A percentile compares a stretch with the other conserved stretches of the same genome.
phyloP scores from a whole-genome alignment of 2,888 invertebrate species.

The Troides aeacus region DNA sequence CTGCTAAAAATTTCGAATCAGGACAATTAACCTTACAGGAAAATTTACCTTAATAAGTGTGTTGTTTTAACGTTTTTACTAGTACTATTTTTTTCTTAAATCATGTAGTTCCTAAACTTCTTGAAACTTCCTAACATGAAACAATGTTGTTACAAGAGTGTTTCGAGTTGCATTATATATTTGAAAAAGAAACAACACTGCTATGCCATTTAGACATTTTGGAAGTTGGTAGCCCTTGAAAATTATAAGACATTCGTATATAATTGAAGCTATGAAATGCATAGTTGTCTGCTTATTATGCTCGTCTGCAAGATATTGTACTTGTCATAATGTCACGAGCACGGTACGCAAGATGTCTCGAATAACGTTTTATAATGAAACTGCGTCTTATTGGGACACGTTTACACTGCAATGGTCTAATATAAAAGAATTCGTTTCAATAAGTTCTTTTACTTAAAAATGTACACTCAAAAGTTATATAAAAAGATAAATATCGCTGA shows the following conservation, averaged over 20 bases:
- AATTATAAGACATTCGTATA: slow-evolving; percentile 17
- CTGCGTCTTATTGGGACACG: slow-evolving; percentile 5
- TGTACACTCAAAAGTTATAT: not conserved
- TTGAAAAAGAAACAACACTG: not conserved
- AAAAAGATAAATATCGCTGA: not conserved
- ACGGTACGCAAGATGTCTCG: slow-evolving; percentile 30
- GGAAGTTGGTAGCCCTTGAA: slow-evolving; percentile 1
- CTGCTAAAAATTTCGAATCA: no score
- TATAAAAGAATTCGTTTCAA: not conserved
- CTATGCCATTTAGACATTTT: not conserved
- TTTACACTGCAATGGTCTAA: not conserved
- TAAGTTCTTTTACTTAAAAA: not conserved
- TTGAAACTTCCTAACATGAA: no score
- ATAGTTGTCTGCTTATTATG: slow-evolving; percentile 35
- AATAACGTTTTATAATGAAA: slow-evolving; percentile 25
- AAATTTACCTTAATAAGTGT: no score
- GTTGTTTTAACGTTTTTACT: no score
- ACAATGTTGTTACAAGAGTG: no score
- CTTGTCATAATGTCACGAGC: slow-evolving; percentile 45
- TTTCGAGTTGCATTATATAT: no score
- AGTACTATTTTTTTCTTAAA: no score
- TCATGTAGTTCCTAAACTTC: no score
- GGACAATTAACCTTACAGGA: no score
- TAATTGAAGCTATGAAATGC: slow-evolving; percentile 29
- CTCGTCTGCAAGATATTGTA: slow-evolving; percentile 37